A percentile compares a stretch with the other conserved stretches of the same genome.
Evolutionary conservation across 2,888 invertebrate genomes (phyloP).

Genomic region (Coenonympha glycerion): DNA sequence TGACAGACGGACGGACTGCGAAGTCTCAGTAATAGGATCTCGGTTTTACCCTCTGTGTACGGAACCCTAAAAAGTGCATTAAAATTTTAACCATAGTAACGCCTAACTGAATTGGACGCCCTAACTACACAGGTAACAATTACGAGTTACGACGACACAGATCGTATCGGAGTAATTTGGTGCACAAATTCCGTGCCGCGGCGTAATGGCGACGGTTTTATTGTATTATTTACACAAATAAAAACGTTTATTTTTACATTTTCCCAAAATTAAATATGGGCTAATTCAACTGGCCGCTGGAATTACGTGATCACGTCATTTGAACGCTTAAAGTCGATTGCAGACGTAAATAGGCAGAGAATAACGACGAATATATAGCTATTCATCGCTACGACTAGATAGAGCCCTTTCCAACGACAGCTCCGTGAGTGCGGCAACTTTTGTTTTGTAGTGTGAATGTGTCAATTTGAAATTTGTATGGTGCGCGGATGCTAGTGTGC

Average conservation of each 20-base stretch:
- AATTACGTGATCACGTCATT: conserved; percentile 63
- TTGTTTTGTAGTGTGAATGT: no score
- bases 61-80: no score
- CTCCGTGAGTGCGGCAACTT: no score
- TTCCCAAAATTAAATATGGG: conserved; percentile 76
- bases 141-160: conserved; percentile 69
- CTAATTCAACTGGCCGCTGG: conserved; percentile 60
- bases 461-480: no score
- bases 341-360: conserved; percentile 30
- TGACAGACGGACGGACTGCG: no score
- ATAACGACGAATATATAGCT: no score
- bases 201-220: conserved; percentile 64
- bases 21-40: no score
- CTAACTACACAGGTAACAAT: conserved; percentile 74
- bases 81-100: conserved; percentile 36
- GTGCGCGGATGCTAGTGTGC: no score
- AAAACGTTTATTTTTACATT: conserved; percentile 76
- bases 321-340: conserved; percentile 40
- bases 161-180: conserved; percentile 70
- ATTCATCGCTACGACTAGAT: no score
- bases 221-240: conserved; percentile 77
- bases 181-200: conserved; percentile 60
- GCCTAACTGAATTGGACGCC: conserved; percentile 73
- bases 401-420: no score
- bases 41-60: no score